Evolutionary conservation across 2,113 vertebrate genomes (phyloP).

Genomic region (Haemorhous mexicanus): DNA sequence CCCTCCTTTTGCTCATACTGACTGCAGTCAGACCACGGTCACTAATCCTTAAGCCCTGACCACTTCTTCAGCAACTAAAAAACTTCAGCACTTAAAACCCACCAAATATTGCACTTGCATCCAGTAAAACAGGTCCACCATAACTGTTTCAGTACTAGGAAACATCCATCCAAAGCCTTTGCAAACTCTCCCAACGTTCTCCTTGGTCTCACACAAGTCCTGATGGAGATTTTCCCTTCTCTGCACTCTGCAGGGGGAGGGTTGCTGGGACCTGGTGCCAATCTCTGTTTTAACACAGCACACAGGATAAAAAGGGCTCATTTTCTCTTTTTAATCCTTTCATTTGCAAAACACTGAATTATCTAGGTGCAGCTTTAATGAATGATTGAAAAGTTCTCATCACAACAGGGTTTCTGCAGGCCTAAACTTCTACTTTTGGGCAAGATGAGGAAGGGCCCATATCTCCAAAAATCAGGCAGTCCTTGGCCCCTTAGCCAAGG

Average conservation of each 20-base stretch:
- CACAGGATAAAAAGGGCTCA: background rate
- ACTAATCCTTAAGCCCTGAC: background rate
- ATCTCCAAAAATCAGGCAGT: background rate
- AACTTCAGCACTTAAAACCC: background rate
- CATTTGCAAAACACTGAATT: background rate
- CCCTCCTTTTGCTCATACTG: background rate
- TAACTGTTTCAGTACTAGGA: background rate
- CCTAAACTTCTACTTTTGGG: background rate
- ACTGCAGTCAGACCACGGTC: background rate
- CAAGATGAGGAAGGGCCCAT: background rate
- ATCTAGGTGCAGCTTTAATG: background rate
- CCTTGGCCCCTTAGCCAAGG: background rate
- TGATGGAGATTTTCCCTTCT: background rate
- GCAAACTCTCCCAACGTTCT: background rate
- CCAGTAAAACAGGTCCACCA: background rate
- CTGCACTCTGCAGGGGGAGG: rapidly evolving
- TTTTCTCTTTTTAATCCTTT: background rate
- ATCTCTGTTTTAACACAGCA: background rate
- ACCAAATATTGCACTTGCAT: background rate
- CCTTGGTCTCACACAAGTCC: rapidly evolving
- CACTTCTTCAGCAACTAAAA: background rate
- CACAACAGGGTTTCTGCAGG: background rate
- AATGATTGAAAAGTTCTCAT: background rate
- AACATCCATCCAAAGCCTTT: background rate
- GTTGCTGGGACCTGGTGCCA: background rate